Evolutionary conservation across 2,797 vertebrate genomes (phyloP), one percentile per base, ranked within the genome.

Genomic region (Muraenolepis orangiensis): DNA sequence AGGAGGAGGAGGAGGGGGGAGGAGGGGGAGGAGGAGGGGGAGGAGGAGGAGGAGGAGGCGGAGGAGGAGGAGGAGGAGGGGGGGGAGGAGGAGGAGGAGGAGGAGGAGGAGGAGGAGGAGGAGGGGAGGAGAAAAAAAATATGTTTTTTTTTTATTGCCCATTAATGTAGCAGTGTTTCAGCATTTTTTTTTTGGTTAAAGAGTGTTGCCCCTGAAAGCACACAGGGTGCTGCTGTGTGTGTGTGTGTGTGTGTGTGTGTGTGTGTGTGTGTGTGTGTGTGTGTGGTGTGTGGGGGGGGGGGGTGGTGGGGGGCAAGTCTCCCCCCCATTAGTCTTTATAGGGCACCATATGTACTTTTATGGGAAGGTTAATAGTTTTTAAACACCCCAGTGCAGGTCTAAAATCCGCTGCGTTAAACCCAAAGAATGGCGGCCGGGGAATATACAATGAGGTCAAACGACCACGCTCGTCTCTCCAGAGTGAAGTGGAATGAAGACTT

Each of bases 281-380:
- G n/a, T n/a, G n/a, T n/a, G n/a, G n/a, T n/a, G n/a, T n/a, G n/a
- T n/a, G n/a, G n/a, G n/a, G n/a, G 82, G 7, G 82, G 26, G 46
- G 81, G 82, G 75, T 83, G 70, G 64, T n/a, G n/a, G n/a, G n/a
- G n/a, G n/a, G n/a, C n/a, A n/a, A n/a, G n/a, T n/a, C n/a, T n/a
- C 68, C 81, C 80, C 72, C 86, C 92, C 89, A 90, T 94, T 91
- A 93, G 87, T 73, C 84, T 94, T 94, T 93, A 94, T 91, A 89
- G 90, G 81, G 81, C 88, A 89, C 89, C 90, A 91, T 92, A 90
- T 91, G 92, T 82, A 88, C 87, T 91, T 94, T 94, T 93, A 94
- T 91, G 87, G 85, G 88, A 70, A 82, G 90, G 92, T 92, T 92
- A 93, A 93, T 90, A 86, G 85, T 86, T 91, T 94, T 93, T 92